These are phyloP conservation scores for Adelphocoris suturalis DNA, from an alignment of 2,888 invertebrate species.

Conservation along the genomic window DNA sequence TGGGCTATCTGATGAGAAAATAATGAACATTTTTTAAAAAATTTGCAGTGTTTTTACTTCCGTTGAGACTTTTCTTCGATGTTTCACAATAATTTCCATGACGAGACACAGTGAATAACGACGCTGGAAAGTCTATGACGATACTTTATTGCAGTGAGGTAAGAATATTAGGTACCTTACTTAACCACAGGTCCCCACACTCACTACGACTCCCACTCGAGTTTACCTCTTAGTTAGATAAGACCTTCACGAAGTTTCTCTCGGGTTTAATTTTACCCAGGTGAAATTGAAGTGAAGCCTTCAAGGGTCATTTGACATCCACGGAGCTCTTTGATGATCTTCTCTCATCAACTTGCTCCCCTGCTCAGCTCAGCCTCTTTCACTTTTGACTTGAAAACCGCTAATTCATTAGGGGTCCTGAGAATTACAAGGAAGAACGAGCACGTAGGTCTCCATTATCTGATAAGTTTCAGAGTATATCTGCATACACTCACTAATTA, in stretches of 20 bases:
- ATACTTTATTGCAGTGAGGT: background rate
- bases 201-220: background rate
- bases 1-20: too few species aligned
- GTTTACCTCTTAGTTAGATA: background rate
- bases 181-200: background rate
- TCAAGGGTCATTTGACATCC: conserved; percentile 31
- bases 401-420: background rate
- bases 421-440: background rate
- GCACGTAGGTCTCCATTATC: background rate
- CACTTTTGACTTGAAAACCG: conserved; percentile 17
- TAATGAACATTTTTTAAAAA: too few species aligned
- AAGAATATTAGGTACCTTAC: background rate
- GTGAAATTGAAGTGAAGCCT: conserved; percentile 29
- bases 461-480: background rate
- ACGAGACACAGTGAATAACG: background rate
- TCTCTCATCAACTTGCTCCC: conserved; percentile 6
- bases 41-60: too few species aligned
- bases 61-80: background rate
- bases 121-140: background rate
- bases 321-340: conserved; percentile 16
- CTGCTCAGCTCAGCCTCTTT: background rate
- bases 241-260: conserved; percentile 6
- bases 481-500: too few species aligned
- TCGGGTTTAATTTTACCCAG: background rate
- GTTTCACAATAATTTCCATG: background rate